These are phyloP conservation scores for Anodontia alba DNA, from an alignment of 2,888 invertebrate genomes.

Conservation along the genomic window DNA sequence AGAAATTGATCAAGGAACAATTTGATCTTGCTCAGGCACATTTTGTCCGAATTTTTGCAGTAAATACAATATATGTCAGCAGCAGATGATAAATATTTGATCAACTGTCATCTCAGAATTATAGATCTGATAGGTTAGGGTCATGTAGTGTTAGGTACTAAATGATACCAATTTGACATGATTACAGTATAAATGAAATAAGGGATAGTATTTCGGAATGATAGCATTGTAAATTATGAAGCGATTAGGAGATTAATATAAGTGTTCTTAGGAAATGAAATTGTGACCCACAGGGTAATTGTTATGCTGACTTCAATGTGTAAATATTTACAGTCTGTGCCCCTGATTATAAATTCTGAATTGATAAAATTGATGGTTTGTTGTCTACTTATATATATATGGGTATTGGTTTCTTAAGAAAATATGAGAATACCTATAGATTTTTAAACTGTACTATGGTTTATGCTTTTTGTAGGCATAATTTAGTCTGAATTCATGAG, in stretches of 20 bases:
- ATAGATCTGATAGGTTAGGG: no score
- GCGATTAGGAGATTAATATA: background rate
- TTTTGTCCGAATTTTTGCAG: no score
- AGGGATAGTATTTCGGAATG: background rate
- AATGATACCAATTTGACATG: background rate
- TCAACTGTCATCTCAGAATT: no score
- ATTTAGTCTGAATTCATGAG: no score
- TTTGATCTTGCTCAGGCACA: no score
- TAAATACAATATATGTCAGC: no score
- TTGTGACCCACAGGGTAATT: no score
- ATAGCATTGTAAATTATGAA: background rate
- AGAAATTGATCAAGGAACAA: no score
- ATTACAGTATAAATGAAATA: background rate
- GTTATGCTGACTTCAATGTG: background rate
- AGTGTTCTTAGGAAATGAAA: background rate
- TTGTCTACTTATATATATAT: background rate
- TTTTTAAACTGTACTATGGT: background rate
- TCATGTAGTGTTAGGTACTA: no score
- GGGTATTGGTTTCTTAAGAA: background rate
- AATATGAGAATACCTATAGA: background rate
- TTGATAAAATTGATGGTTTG: slow-evolving; percentile 1
- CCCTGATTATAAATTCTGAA: background rate
- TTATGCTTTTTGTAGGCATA: background rate
- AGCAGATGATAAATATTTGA: no score
- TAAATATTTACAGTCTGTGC: background rate